A percentile compares a stretch with the other conserved stretches of the same genome.
Conservation (phyloP, 2,797 vertebrate genomes). For the Setipinna tenuifilis region DNA sequence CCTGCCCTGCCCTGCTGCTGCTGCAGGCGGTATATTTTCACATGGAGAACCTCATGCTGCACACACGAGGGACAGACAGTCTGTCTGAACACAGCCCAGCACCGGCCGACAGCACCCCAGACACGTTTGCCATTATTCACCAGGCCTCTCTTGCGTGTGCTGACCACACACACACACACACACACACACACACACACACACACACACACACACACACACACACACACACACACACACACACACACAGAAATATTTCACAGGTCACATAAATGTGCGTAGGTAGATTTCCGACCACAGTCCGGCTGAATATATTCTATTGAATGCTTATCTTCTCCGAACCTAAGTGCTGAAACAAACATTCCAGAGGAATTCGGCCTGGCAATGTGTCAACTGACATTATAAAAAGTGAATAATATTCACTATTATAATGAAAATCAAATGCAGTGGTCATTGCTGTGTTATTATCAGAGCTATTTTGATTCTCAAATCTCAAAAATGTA, state of each 20-base stretch:
- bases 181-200: background rate
- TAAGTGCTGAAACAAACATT: background rate
- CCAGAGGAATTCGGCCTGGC: background rate
- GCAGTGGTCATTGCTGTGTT: background rate
- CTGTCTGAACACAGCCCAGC: conserved; percentile 48
- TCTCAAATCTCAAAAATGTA: background rate
- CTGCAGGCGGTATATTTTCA: conserved; percentile 20
- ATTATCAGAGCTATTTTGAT: background rate
- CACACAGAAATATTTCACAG: conserved; percentile 67
- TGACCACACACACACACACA: conserved; percentile 33
- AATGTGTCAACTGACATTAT: background rate
- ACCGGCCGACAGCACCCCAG: conserved; percentile 23
- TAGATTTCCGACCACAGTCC: conserved; percentile 55
- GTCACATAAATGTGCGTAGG: conserved; percentile 63
- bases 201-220: conserved; percentile 7
- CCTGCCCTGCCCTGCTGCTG: background rate
- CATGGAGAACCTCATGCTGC: background rate
- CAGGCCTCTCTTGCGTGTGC: conserved; percentile 44
- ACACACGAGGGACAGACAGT: background rate
- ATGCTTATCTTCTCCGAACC: conserved; percentile 20
- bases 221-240: background rate
- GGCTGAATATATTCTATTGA: conserved; percentile 20
- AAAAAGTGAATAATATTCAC: background rate
- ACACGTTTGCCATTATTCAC: conserved; percentile 30
- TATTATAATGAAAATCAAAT: too few species aligned